These are phyloP conservation scores for Pholis gunnellus DNA, from an alignment of 2,113 vertebrate species.

Conservation along the genomic window DNA sequence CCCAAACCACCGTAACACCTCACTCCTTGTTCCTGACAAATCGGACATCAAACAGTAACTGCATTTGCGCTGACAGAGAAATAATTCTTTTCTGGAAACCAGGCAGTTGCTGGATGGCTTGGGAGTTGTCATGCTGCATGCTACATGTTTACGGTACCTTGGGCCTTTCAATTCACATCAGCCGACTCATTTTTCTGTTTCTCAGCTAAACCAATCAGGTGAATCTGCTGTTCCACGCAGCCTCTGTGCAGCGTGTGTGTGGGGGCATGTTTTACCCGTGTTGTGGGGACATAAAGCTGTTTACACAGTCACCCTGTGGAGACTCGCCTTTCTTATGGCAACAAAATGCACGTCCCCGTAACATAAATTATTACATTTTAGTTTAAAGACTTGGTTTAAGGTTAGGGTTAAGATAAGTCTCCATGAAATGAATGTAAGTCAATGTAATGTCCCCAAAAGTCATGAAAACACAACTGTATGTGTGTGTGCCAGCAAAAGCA, in stretches of 20 bases:
- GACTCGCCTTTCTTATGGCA: background rate
- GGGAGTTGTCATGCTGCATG: slow-evolving; percentile 44
- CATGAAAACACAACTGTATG: background rate
- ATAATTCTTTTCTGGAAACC: slow-evolving; percentile 60
- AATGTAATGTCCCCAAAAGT: background rate
- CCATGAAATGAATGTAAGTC: background rate
- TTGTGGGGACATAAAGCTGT: background rate
- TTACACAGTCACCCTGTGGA: background rate
- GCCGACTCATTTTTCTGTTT: slow-evolving; percentile 61
- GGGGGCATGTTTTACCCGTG: background rate
- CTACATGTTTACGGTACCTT: slow-evolving; percentile 50
- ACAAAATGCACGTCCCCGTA: background rate
- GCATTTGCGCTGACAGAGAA: slow-evolving; percentile 28
- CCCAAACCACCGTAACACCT: background rate
- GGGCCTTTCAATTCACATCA: slow-evolving; percentile 59
- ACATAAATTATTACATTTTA: background rate
- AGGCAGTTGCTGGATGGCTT: slow-evolving; percentile 40
- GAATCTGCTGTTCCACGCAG: slow-evolving; percentile 44
- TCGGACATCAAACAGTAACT: slow-evolving; percentile 35
- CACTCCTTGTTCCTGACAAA: slow-evolving; percentile 37
- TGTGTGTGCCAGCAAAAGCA: background rate
- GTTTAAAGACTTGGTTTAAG: background rate
- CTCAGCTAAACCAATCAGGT: slow-evolving; percentile 66
- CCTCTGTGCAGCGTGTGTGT: background rate
- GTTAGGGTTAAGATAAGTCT: background rate